Evolutionary conservation across 1,140 invertebrate genomes (phyloP), one percentile per base, ranked within the genome.

Genomic region (Meteorus sp.): DNA sequence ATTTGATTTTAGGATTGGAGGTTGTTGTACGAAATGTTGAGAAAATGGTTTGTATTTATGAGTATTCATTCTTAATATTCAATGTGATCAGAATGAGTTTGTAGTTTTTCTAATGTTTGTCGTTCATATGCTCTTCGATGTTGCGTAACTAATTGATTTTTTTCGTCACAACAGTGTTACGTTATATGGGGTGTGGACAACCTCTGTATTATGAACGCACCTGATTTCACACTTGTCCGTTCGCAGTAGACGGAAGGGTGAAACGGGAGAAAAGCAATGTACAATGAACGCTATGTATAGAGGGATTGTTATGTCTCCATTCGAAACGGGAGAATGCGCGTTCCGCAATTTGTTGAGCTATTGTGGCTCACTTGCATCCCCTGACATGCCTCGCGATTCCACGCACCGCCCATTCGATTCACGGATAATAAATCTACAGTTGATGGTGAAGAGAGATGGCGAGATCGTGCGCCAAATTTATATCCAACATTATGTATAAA

Each of bases 221-320:
- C 71, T 73, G 76, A 78, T 79, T 78, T 78, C 71, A 77, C 78
- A 79, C 77, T 80, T 78, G 76, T 70, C 76, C 23, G 44, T 27
- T 23, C 44, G 11, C 44, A 47, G 7, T n/a, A 2, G 9, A 9
- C 9, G 33, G 13, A 11, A 35, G 33, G 13, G 9, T 23, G 20
- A 45, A 45, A 45, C 17, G 9, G 9, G 41, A 43, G 17, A 43
- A n/a, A 20, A 20, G 9, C n/a, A n/a, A n/a, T n/a, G n/a, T n/a
- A n/a, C n/a, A n/a, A n/a, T n/a, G n/a, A n/a, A n/a, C n/a, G n/a
- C n/a, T n/a, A n/a, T n/a, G n/a, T n/a, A n/a, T n/a, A n/a, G n/a
- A n/a, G n/a, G n/a, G 27, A 31, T 27, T 50, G 56, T 74, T 69
- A 75, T 66, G 70, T 77, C 73, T 78, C 66, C 69, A 76, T 77